Percentiles rank a stretch among this genome's conserved stretches.
phyloP scores from a whole-genome alignment of 1,140 invertebrate species.

The Muscidifurax raptorellus region DNA sequence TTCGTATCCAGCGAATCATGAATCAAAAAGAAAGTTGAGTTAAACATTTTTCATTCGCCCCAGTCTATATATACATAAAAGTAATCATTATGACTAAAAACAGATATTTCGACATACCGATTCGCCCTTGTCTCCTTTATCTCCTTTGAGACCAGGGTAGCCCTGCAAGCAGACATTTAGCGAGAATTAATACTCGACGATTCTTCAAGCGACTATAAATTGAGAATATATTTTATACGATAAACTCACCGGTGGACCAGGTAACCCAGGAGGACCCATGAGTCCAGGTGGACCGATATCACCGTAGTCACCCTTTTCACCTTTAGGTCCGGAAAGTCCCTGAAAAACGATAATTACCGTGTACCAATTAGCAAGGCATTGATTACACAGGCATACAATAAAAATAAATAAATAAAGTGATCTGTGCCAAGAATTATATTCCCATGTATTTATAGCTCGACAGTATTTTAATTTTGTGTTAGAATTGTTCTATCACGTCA shows the following conservation, averaged over 20 bases:
- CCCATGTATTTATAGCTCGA: no score
- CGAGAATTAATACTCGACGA: background rate
- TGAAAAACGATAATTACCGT: slow-evolving; percentile 63
- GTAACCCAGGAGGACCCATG: slow-evolving; percentile 90
- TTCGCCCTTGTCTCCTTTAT: slow-evolving; percentile 94
- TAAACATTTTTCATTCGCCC: slow-evolving; percentile 52
- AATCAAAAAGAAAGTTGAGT: slow-evolving; percentile 63
- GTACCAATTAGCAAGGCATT: background rate
- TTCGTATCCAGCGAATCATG: slow-evolving; percentile 60
- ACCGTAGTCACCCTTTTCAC: slow-evolving; percentile 92
- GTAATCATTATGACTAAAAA: background rate
- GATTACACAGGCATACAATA: no score
- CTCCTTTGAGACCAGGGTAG: slow-evolving; percentile 91
- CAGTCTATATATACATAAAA: background rate
- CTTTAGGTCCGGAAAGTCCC: slow-evolving; percentile 89
- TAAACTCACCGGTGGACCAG: slow-evolving; percentile 82
- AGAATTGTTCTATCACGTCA: no score
- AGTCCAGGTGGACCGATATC: slow-evolving; percentile 92
- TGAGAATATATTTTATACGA: background rate
- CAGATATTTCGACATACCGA: slow-evolving; percentile 81
- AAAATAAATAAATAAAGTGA: no score
- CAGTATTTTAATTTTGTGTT: no score
- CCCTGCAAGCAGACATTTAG: slow-evolving; percentile 72
- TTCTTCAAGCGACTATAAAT: background rate
- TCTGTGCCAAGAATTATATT: no score